Evolutionary conservation across 2,113 vertebrate genomes (phyloP).

Genomic region (Corynorhinus townsendii): DNA sequence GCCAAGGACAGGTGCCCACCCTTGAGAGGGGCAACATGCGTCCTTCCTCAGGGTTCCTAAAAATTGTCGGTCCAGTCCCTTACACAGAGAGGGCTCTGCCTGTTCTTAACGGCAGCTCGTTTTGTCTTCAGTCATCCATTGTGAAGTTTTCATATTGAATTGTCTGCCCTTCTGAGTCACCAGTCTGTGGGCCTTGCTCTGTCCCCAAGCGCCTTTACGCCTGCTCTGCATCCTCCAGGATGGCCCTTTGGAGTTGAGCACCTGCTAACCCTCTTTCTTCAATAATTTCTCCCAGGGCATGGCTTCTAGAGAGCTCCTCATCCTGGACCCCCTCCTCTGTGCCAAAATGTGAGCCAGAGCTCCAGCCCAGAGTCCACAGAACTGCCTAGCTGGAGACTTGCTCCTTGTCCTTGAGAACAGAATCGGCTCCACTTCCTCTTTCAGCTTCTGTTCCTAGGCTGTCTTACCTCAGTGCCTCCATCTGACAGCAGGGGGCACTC

Average conservation of each 20-base stretch:
- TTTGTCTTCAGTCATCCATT: neutral
- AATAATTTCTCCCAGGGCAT: neutral
- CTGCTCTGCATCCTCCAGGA: neutral
- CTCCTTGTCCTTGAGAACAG: neutral
- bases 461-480: neutral
- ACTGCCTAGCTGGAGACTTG: neutral
- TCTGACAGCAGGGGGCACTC: neutral
- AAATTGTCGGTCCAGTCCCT: neutral
- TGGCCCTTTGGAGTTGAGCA: neutral
- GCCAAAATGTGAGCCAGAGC: neutral
- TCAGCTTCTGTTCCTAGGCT: neutral
- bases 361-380: neutral
- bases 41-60: neutral
- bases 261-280: neutral
- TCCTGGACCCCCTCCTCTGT: neutral
- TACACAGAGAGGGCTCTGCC: neutral
- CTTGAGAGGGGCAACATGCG: neutral
- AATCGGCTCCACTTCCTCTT: neutral
- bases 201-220: neutral
- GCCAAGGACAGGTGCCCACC: neutral
- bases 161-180: neutral
- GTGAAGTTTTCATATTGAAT: neutral
- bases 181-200: neutral
- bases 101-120: neutral
- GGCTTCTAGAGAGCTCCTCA: neutral